A percentile compares a stretch with the other conserved stretches of the same genome.
phyloP scores from a whole-genome alignment of 2,888 invertebrate genomes.

The Polydrusus pterygomalis region DNA sequence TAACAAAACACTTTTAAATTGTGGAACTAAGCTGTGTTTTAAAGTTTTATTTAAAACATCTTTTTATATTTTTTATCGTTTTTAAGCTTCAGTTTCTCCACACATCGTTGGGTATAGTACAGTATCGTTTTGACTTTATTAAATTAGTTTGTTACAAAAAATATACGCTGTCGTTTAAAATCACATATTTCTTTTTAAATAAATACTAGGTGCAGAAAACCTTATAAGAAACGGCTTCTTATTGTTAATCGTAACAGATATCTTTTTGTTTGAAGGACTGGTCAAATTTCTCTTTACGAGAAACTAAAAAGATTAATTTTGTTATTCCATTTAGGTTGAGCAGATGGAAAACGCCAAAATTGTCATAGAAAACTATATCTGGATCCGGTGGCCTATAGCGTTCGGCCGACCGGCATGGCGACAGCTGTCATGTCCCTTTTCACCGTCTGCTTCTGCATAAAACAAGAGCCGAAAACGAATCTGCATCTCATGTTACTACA shows the following conservation, averaged over 20 bases:
- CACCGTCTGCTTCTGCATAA: conserved; percentile 55
- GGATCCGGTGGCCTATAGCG: conserved; percentile 51
- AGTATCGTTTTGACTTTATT: too few species aligned
- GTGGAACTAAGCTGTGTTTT: too few species aligned
- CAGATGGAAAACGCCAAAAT: conserved; percentile 41
- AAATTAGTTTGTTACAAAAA: too few species aligned
- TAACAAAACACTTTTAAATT: too few species aligned
- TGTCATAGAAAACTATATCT: conserved; percentile 56
- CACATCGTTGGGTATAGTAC: too few species aligned
- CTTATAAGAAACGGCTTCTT: background rate
- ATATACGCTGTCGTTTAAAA: too few species aligned
- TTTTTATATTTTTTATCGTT: too few species aligned
- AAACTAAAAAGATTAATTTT: conserved; percentile 52
- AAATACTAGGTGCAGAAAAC: too few species aligned
- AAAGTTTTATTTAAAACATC: too few species aligned
- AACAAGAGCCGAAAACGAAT: conserved; percentile 55
- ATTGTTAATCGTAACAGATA: background rate
- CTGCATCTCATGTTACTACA: conserved; percentile 54
- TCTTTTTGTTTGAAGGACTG: background rate
- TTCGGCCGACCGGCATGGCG: conserved; percentile 46
- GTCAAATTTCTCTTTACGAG: conserved; percentile 10
- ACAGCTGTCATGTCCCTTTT: conserved; percentile 56
- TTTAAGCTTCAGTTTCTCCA: too few species aligned
- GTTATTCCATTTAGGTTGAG: conserved; percentile 49
- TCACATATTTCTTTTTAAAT: too few species aligned